Base-by-base conservation (phyloP, 2,888 invertebrate genomes). In the Rhyacophila evoluta region DNA sequence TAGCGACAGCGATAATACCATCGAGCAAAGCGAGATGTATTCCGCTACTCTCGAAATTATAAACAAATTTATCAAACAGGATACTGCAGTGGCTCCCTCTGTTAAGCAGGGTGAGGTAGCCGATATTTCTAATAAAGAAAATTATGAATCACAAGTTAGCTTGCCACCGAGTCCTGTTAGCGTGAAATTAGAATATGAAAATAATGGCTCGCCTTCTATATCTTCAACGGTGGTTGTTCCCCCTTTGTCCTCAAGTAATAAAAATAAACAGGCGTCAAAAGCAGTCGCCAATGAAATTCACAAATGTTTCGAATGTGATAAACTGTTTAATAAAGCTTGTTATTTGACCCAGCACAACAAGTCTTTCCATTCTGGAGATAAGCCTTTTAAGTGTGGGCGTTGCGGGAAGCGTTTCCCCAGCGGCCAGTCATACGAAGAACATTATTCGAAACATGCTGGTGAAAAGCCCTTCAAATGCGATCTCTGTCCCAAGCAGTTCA, bases 331-430 rank as follows among this genome's bases (percentile, higher is more conserved):
- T 86, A 95, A 94, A 84, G 93, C 94, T 72, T 97, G 97, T 86
- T 97, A 97, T 86, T 89, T 97, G 77, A 97, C 96, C 74, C 97
- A 97, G 86, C 97, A 97, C 87, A 95, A 95, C 87, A 96, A 96
- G 86, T 95, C 95, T 83, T 95, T 95, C 87, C 97, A 97, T 87
- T 93, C 93, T 82, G 96, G 96, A 81, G 95, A 94, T 84, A 95
- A 95, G 86, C 96, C 95, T 12, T 96, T 92, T 86, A 95, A 96
- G 86, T 97, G 97, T 85, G 91, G 92, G 84, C 92, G 94, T 83
- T 97, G 97, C 86, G 96, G 97, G 83, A 97, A 97, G 86, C 92
- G 96, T 37, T 97, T 95, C 87, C 92, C 93, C 72, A 91, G 91
- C 84, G 94, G 94, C 84, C 89, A 90, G 28, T 90, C 92, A n/a